Percentiles rank a stretch among this genome's conserved stretches.
phyloP scores from a whole-genome alignment of 1,140 invertebrate species.

The Nylanderia fulva region DNA sequence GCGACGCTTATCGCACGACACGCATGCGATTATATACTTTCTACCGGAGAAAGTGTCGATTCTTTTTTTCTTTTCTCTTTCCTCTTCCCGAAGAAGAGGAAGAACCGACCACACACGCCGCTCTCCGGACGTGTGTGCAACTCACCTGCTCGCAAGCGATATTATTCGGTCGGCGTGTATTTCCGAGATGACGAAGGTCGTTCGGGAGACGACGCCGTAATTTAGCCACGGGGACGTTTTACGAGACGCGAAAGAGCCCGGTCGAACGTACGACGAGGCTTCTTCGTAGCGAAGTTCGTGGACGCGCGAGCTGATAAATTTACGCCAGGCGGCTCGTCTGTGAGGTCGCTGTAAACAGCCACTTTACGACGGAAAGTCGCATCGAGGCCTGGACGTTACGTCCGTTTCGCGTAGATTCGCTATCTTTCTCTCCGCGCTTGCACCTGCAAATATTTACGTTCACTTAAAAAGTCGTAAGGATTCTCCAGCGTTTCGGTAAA shows the following conservation, averaged over 20 bases:
- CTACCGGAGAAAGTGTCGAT: neutral
- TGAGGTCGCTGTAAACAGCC: slow-evolving; percentile 43
- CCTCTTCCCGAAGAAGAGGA: neutral
- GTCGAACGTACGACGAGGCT: neutral
- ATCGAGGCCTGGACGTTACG: slow-evolving; percentile 47
- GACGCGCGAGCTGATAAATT: slow-evolving; percentile 68
- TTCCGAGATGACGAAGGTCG: neutral
- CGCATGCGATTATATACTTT: neutral
- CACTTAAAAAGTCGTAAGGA: slow-evolving; percentile 73
- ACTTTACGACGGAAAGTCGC: slow-evolving; percentile 65
- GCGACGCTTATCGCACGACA: neutral
- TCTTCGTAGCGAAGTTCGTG: slow-evolving; percentile 44
- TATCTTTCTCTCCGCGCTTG: neutral
- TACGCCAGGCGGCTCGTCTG: slow-evolving; percentile 65
- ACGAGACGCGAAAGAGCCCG: slow-evolving; percentile 44
- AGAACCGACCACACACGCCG: slow-evolving; percentile 18
- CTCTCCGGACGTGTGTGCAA: neutral
- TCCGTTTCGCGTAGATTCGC: slow-evolving; percentile 54
- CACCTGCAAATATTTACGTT: slow-evolving; percentile 73
- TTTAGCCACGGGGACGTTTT: slow-evolving; percentile 63
- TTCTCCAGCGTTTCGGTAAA: slow-evolving; percentile 58
- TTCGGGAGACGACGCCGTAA: slow-evolving; percentile 27
- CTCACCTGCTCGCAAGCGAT: slow-evolving; percentile 51
- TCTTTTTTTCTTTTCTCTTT: no score
- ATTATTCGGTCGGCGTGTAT: slow-evolving; percentile 58